Evolutionary conservation across 2,113 vertebrate genomes (phyloP).

Genomic region (Xiphophorus maculatus): DNA sequence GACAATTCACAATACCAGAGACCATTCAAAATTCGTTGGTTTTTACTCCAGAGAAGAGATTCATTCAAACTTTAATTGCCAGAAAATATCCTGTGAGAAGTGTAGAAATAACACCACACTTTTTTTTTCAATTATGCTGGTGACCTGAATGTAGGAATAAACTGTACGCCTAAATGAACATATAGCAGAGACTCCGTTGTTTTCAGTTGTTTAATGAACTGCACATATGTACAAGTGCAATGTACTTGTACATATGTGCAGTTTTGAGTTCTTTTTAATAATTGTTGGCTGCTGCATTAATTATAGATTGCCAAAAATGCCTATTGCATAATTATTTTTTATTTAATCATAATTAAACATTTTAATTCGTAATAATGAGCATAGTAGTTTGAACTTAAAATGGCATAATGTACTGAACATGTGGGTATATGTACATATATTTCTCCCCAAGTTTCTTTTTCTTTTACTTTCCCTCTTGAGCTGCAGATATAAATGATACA

Average conservation of each 20-base stretch:
- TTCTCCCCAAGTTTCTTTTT: not conserved
- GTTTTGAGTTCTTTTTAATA: not conserved
- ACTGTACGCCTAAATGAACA: too few species aligned
- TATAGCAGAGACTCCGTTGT: too few species aligned
- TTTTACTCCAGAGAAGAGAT: constrained; percentile 14
- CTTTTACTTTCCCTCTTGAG: not conserved
- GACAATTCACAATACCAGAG: constrained; percentile 9
- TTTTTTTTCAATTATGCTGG: constrained; percentile 10
- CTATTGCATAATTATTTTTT: not conserved
- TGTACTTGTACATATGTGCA: not conserved
- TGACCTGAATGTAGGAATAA: not conserved
- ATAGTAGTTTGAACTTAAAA: not conserved
- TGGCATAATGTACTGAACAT: not conserved
- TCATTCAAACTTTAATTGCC: constrained; percentile 22
- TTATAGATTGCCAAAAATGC: not conserved
- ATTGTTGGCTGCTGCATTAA: not conserved
- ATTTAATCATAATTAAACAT: not conserved
- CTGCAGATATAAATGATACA: constrained; percentile 18
- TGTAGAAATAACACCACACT: constrained; percentile 11
- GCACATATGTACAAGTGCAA: not conserved
- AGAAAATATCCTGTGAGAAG: constrained; percentile 38
- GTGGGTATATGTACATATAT: too few species aligned
- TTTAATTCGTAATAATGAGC: not conserved
- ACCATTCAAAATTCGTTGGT: constrained; percentile 39
- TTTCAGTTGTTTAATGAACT: not conserved